Base-by-base conservation (phyloP, 2,797 vertebrate genomes). In the Strix occidentalis region DNA sequence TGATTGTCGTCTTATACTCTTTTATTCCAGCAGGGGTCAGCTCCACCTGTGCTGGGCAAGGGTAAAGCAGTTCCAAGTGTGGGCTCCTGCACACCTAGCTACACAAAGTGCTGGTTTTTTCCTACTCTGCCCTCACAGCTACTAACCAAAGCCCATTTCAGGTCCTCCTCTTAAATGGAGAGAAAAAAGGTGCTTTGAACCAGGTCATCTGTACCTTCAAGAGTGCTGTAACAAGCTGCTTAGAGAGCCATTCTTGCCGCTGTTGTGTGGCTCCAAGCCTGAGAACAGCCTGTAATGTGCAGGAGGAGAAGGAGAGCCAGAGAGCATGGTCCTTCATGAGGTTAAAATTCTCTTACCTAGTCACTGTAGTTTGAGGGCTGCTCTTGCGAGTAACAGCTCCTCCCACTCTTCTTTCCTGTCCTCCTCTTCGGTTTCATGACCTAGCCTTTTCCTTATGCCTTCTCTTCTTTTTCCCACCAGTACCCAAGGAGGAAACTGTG, bases 1-100 rank as follows among this genome's bases (percentile, higher is more conserved):
- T 35, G 16, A 43, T 75, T 84, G 82, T 53, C 11, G 54, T 61
- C 71, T 57, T 23, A 26, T 35, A 53, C 33, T 24, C 58, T 45
- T 81, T 64, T 39, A 66, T 81, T 82, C 79, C 74, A 89, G 89
- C 46, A 86, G 92, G 93, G 79, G 82, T 89, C 72, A 84, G 82
- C 87, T 95, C 65, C 86, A 66, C 25, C 56, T 84, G 31, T 9
- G n/a, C 33, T 23, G 48, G 66, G 29, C 61, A 78, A 41, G 45
- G 18, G 24, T 41, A 28, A 28, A 79, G 43, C 76, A 68, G 35
- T 66, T 86, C 39, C 4, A 45, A 60, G 39, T 25, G 39, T 63
- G 81, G 63, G 39, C 0, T 1, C 20, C 39, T 64, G 68, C 77
- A 45, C 61, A 46, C 35, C 20, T 39, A 50, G 16, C 35, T 61